phyloP scores from a whole-genome alignment of 2,888 invertebrate genomes.

The Nomada goodeniana region DNA sequence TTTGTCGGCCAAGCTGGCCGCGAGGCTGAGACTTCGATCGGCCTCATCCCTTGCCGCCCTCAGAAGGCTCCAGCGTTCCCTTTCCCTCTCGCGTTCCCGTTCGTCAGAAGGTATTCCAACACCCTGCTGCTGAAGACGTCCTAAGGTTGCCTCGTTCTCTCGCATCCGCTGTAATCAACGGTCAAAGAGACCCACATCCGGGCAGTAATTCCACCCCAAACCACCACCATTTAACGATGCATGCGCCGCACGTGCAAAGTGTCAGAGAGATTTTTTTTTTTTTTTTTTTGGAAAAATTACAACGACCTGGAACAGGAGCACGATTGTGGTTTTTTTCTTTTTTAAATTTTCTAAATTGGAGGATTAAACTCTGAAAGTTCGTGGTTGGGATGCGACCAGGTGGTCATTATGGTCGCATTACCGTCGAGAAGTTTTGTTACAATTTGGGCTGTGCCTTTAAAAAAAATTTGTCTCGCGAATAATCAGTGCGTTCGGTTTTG shows the following conservation, averaged over 20 bases:
- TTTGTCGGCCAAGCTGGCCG: constrained; percentile 94
- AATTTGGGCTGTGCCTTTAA: too few relatives aligned
- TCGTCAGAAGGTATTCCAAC: constrained; percentile 95
- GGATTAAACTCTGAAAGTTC: too few relatives aligned
- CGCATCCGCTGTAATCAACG: constrained; percentile 88
- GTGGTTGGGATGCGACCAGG: too few relatives aligned
- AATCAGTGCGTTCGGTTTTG: too few relatives aligned
- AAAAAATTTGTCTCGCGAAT: too few relatives aligned
- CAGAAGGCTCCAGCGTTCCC: constrained; percentile 94
- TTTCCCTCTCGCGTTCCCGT: constrained; percentile 90
- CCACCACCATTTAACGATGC: constrained; percentile 75
- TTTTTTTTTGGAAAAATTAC: constrained; percentile 20
- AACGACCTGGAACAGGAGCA: not conserved
- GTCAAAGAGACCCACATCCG: constrained; percentile 81
- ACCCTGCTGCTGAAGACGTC: constrained; percentile 93
- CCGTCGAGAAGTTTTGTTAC: too few relatives aligned
- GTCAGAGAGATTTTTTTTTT: constrained; percentile 16
- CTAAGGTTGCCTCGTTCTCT: constrained; percentile 91
- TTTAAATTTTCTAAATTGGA: not conserved
- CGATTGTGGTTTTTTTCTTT: not conserved
- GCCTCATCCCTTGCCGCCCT: constrained; percentile 96
- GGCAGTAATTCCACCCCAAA: constrained; percentile 81
- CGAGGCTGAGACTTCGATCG: constrained; percentile 93
- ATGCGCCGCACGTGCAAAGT: constrained; percentile 50
- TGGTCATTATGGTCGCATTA: too few relatives aligned